Evolutionary conservation across 2,797 vertebrate species (phyloP), one percentile per base, ranked within the genome.

Genomic region (Melanotaenia trifasciata): DNA sequence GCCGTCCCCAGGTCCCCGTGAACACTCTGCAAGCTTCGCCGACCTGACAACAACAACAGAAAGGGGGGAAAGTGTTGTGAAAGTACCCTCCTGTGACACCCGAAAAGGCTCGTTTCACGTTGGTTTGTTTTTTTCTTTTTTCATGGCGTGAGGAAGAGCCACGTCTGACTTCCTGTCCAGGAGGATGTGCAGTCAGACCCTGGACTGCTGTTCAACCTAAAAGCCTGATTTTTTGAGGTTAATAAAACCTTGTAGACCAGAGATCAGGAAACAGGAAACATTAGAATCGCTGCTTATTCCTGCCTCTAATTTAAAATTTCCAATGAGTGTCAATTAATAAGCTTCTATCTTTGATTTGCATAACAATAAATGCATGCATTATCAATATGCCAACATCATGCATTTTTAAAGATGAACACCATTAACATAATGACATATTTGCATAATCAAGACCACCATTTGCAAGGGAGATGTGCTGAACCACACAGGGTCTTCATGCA

Each of bases 391-490:
- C 89, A 88, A 84, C 90, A 88, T 90, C 92, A 91, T 93, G 89
- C 91, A 93, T 93, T 92, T 93, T 93, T 94, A 92, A 94, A 90
- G 87, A 90, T 80, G 80, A 53, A 38, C 70, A 22, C 30, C 66
- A 93, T 94, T 94, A 92, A 88, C 92, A 94, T 94, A 90, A 89
- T 92, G 72, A 87, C 86, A 81, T 71, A 94, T 94, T 94, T 78
- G 86, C 93, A 94, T 94, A 92, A 93, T 94, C 84, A 89, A 81
- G 80, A 70, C 61, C 58, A 60, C 53, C 50, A 92, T 94, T 93
- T 93, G 91, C 91, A 93, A 91, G 78, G 71, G 72, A 74, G 74
- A 70, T 84, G 78, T 76, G 47, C 59, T 76, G 81, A 90, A 83
- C 63, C 85, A 66, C 56, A 3, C 35, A 67, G 83, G 74, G 75